phyloP scores from a whole-genome alignment of 1,140 invertebrate genomes.

The Anoplolepis gracilipes region DNA sequence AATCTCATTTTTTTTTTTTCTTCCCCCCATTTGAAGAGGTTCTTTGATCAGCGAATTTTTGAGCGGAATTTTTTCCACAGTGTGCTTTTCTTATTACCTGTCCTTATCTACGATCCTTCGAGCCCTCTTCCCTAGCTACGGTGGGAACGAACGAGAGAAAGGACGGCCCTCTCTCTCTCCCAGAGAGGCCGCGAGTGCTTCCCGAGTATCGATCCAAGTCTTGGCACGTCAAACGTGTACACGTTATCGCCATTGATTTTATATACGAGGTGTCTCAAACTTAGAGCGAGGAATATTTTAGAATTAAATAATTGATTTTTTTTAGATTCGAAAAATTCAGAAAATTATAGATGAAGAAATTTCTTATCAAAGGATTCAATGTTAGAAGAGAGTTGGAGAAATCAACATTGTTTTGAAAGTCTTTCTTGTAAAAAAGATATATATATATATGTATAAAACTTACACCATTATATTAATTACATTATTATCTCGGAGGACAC shows the following conservation, averaged over 20 bases:
- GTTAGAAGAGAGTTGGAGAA: background rate
- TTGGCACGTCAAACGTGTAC: constrained; percentile 45
- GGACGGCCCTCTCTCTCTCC: constrained; percentile 23
- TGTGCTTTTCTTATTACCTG: constrained; percentile 33
- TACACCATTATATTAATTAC: background rate
- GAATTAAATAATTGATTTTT: constrained; percentile 15
- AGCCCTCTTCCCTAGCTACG: background rate
- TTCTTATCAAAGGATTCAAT: background rate
- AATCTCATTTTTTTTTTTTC: background rate
- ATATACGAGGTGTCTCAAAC: constrained; percentile 30
- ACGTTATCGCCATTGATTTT: constrained; percentile 50
- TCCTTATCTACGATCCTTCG: constrained; percentile 42
- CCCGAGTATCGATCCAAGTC: constrained; percentile 50
- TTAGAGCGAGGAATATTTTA: constrained; percentile 28
- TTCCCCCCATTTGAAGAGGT: background rate
- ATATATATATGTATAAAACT: background rate
- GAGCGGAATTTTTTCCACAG: constrained; percentile 10
- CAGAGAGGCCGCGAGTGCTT: constrained; percentile 31
- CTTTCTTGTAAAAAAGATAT: background rate
- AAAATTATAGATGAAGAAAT: background rate
- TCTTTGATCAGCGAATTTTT: constrained; percentile 25
- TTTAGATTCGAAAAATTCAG: background rate
- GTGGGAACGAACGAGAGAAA: constrained; percentile 45
- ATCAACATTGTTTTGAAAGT: background rate
- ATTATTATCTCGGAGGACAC: background rate